Base-by-base conservation (phyloP, 2,888 invertebrate species). In the Acronicta leporina region DNA sequence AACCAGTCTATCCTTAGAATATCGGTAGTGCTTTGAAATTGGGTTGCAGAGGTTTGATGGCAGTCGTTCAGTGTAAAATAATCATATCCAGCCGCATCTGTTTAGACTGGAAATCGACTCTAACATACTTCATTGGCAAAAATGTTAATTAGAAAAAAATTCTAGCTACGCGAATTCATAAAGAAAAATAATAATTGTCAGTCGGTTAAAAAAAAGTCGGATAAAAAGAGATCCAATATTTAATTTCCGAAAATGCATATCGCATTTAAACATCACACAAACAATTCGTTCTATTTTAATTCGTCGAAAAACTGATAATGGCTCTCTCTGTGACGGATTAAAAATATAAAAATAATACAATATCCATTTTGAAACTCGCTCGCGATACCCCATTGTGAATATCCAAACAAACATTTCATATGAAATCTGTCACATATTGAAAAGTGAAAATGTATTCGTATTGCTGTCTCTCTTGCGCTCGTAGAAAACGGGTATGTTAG, bases 391-490 rank as follows among this genome's bases (percentile, higher is more conserved):
- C 87, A 91, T 91, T 87, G 89, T 82, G 75, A 65, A 83, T 85
- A 87, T 82, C 83, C 91, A 92, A 92, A 93, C 93, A 93, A 92
- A 92, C 90, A 91, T 90, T 89, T 90, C 91, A 91, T 89, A 91
- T 86, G 87, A 90, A 89, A 92, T 90, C 92, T 94, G 94, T 93
- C 92, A 92, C 92, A 92, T 92, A 90, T 92, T 89, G 89, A 90
- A 90, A 90, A 92, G 90, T 89, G 90, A 91, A 90, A 92, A 92
- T 89, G 91, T 89, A 92, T 89, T 89, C 86, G 69, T 75, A 78
- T 81, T 77, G 76, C 86, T 75, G 83, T 90, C 92, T 83, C 91
- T 70, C 73, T 92, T 85, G 60, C 55, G 51, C 71, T 46, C 55
- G 38, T 57, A 47, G 55, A 42, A 60, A 58, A 66, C 68, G 62